A percentile compares a stretch with the other conserved stretches of the same genome.
These are phyloP conservation scores for Dromococcyx pavoninus DNA, from an alignment of 2,797 vertebrate genomes.

Conservation along the genomic window DNA sequence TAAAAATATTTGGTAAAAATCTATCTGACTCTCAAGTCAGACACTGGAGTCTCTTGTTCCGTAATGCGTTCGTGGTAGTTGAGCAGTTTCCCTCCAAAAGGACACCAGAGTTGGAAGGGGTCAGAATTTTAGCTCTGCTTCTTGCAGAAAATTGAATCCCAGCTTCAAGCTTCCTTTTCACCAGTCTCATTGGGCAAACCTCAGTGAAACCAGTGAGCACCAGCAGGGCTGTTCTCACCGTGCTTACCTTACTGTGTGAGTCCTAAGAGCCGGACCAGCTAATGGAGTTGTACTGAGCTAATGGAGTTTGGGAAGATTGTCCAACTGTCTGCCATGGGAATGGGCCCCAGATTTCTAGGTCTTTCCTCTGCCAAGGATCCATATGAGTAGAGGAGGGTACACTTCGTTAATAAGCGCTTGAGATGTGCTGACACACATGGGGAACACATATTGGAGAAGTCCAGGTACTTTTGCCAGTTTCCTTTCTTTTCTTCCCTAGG, in stretches of 20 bases:
- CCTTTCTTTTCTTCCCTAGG: constrained; percentile 71
- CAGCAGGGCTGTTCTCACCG: background rate
- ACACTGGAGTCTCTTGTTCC: background rate
- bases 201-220: background rate
- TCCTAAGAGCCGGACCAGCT: background rate
- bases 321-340: background rate
- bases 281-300: background rate
- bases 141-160: background rate
- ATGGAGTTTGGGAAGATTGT: background rate
- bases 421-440: background rate
- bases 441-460: rapidly evolving
- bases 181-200: background rate
- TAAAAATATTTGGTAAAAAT: background rate
- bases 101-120: background rate
- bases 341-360: background rate
- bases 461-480: background rate
- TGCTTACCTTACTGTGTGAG: background rate
- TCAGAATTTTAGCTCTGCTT: background rate
- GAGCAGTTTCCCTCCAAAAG: background rate
- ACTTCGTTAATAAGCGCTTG: background rate
- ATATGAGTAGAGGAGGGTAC: background rate
- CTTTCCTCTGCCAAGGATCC: background rate
- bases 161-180: background rate
- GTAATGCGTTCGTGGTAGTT: background rate
- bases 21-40: background rate